Evolutionary conservation across 2,888 invertebrate species (phyloP), one percentile per base, ranked within the genome.

Genomic region (Drosophila ustulata): DNA sequence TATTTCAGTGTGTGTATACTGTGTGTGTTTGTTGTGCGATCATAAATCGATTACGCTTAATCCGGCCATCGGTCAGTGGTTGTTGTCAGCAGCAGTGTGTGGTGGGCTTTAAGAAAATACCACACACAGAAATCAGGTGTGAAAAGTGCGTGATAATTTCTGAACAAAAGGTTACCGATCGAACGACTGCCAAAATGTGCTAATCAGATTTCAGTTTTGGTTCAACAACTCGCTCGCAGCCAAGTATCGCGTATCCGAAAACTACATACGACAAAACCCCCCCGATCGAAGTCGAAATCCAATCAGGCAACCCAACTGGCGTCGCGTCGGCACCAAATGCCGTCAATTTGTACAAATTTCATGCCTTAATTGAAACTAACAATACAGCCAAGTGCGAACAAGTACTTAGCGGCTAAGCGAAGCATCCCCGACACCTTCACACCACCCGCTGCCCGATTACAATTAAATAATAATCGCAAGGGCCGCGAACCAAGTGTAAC

Each of bases 141-240:
- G 90, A 90, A 85, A 85, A 91, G 90, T 91, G 90, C 78, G 88
- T 88, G 87, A 84, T 89, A 87, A 90, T 87, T 89, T 82, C 69
- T 72, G 66, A 78, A 83, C 71, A 80, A 81, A 78, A 78, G 68
- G 62, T 56, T 66, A 47, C 45, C 62, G 75, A 71, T 37, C 39
- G 2, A 34, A 71, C 71, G 64, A 51, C 46, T 77, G 67, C 52
- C 71, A 75, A 85, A 82, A 82, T 72, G 83, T 82, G 91, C 81
- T 90, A 90, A 90, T 90, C 79, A 81, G 81, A 88, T 88, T 84
- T 78, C 69, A 71, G 81, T 85, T 86, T 67, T 75, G 83, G 80
- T 86, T 81, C 87, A 86, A 66, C 77, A 79, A 71, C 79, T 71
- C 79, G 71, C 79, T 71, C 79, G 71, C 66, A 70, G 64, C 66